Evolutionary conservation across 37 sponge, comb jelly and placozoan genomes (phyloP).

Genomic region (Axinella damicornis): DNA sequence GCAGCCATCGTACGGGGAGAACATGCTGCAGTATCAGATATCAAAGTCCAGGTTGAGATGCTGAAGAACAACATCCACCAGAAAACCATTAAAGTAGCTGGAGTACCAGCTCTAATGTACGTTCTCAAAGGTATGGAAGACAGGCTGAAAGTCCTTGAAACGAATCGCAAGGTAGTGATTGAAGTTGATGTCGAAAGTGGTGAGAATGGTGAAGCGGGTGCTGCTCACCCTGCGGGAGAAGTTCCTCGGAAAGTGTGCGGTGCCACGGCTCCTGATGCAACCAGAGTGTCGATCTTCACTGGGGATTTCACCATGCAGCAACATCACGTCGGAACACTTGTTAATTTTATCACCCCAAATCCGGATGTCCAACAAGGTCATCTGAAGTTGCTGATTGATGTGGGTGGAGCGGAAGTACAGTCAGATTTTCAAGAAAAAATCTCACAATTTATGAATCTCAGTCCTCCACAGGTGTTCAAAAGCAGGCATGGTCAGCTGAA

Average conservation of each 20-base stretch:
- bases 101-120: conserved; percentile 5
- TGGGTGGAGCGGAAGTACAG: conserved; percentile 21
- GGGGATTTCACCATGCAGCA: conserved; percentile 42
- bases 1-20: conserved; percentile 16
- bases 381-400: background rate
- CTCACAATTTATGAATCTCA: background rate
- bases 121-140: conserved; percentile 23
- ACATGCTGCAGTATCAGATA: conserved; percentile 2
- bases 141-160: conserved; percentile 1
- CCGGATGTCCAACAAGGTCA: background rate
- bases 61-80: background rate
- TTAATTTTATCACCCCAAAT: conserved; percentile 16
- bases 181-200: background rate
- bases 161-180: background rate
- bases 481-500: conserved; percentile 11
- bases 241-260: conserved; percentile 8
- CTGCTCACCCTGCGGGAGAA: background rate
- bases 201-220: background rate
- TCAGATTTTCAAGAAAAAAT: background rate
- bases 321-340: background rate
- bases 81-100: background rate
- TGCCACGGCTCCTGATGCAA: conserved; percentile 21
- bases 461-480: background rate
- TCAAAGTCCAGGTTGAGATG: conserved; percentile 19
- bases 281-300: conserved; percentile 10